These are phyloP conservation scores for Salvelinus alpinus DNA, from an alignment of 2,113 vertebrate species.

Conservation along the genomic window DNA sequence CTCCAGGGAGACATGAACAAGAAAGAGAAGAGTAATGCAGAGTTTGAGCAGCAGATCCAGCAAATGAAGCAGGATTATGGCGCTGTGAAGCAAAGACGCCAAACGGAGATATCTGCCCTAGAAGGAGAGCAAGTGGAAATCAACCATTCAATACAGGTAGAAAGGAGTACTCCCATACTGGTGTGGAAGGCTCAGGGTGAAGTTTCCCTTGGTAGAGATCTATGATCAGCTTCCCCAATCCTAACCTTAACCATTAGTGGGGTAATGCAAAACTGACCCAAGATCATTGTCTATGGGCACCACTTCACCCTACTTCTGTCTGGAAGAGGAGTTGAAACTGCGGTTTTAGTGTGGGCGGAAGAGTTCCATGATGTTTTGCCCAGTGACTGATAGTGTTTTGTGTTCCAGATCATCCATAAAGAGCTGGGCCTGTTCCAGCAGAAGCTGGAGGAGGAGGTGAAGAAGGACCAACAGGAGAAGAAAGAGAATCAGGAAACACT, in stretches of 20 bases:
- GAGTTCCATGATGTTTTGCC: too few relatives aligned
- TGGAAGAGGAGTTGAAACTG: neutral
- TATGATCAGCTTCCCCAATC: too few relatives aligned
- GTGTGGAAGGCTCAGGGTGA: too few relatives aligned
- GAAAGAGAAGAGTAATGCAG: constrained; percentile 71
- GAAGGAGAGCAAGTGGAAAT: constrained; percentile 69
- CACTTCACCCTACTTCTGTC: neutral
- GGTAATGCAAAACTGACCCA: neutral
- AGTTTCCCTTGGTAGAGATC: too few relatives aligned
- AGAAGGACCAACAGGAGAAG: constrained; percentile 89
- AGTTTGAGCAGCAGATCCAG: constrained; percentile 69
- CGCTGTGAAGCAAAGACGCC: constrained; percentile 49
- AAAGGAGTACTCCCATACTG: neutral
- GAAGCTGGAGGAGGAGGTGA: constrained; percentile 80
- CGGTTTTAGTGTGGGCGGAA: too few relatives aligned
- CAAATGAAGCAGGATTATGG: constrained; percentile 56
- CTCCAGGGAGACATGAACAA: constrained; percentile 82
- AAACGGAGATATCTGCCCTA: constrained; percentile 51
- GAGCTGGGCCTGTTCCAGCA: constrained; percentile 84
- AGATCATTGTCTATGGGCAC: neutral
- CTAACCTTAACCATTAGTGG: too few relatives aligned
- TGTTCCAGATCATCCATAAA: constrained; percentile 78
- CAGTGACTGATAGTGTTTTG: neutral
- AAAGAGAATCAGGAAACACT: constrained; percentile 82
- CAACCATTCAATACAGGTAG: constrained; percentile 75